Evolutionary conservation across 1,140 invertebrate species (phyloP).

Genomic region (Ceratina australensis): DNA sequence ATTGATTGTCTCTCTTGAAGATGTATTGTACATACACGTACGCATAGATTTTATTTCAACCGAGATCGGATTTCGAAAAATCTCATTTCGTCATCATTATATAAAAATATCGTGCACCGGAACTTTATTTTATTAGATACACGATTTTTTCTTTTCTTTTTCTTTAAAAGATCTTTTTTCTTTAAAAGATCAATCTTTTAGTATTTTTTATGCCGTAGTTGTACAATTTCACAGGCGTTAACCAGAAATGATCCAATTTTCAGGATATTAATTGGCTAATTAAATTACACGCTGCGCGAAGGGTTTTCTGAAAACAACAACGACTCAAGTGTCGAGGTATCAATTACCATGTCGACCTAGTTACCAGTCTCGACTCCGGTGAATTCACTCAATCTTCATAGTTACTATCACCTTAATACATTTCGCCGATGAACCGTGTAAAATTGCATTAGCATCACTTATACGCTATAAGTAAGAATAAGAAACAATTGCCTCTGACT

Average conservation of each 20-base stretch:
- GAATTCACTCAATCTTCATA: background rate
- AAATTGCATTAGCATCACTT: too few relatives aligned
- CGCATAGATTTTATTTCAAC: constrained; percentile 9
- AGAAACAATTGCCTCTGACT: too few relatives aligned
- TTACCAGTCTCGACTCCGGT: background rate
- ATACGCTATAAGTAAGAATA: too few relatives aligned
- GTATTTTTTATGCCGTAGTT: background rate
- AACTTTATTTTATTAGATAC: background rate
- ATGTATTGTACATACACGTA: constrained; percentile 6
- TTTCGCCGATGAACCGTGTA: background rate
- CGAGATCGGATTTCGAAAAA: constrained; percentile 7
- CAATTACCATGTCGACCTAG: constrained; percentile 21
- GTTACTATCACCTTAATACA: background rate
- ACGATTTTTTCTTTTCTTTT: background rate
- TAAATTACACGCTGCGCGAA: constrained; percentile 47
- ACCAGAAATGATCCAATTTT: constrained; percentile 46
- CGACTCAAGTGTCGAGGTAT: constrained; percentile 12
- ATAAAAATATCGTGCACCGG: background rate
- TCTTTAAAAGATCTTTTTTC: background rate
- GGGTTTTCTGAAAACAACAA: constrained; percentile 44
- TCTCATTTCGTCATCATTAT: background rate
- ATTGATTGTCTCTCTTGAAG: constrained; percentile 41
- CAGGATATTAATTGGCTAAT: constrained; percentile 48
- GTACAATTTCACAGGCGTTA: constrained; percentile 6
- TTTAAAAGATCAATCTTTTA: background rate